These are phyloP conservation scores for Tribolium madens DNA, from an alignment of 1,140 invertebrate species.

Conservation along the genomic window DNA sequence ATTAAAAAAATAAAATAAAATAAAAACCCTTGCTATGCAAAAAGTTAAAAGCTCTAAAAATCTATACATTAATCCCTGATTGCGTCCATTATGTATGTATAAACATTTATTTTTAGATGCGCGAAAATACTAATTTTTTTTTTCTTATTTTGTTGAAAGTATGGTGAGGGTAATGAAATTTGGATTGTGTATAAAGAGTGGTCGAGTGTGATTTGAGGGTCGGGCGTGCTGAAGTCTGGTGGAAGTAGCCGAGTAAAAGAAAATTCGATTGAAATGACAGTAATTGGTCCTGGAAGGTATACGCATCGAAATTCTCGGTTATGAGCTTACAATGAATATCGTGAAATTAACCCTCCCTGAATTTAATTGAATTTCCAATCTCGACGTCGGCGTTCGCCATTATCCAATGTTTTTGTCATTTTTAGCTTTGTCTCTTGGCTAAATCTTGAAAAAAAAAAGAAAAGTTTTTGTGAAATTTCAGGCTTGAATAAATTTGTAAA, in stretches of 20 bases:
- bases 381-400: conserved; percentile 34
- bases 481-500: neutral
- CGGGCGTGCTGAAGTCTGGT: conserved; percentile 7
- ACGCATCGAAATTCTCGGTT: conserved; percentile 40
- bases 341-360: conserved; percentile 46
- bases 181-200: too few relatives aligned
- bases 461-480: conserved; percentile 23
- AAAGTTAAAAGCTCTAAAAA: neutral
- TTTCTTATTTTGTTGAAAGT: too few relatives aligned
- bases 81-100: too few relatives aligned
- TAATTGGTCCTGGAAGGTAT: conserved; percentile 47
- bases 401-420: conserved; percentile 46
- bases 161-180: too few relatives aligned
- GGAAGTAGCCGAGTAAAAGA: conserved; percentile 24
- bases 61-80: too few relatives aligned
- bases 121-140: too few relatives aligned
- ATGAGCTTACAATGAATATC: conserved; percentile 39
- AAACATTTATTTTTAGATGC: too few relatives aligned
- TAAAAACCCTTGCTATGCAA: neutral
- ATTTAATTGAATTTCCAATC: conserved; percentile 49
- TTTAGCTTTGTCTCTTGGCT: conserved; percentile 38
- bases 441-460: conserved; percentile 42
- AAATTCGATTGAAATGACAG: conserved; percentile 45
- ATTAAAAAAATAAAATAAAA: too few relatives aligned
- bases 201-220: neutral